Evolutionary conservation across 2,888 invertebrate species (phyloP), one percentile per base, ranked within the genome.

Genomic region (Lingula anatina): DNA sequence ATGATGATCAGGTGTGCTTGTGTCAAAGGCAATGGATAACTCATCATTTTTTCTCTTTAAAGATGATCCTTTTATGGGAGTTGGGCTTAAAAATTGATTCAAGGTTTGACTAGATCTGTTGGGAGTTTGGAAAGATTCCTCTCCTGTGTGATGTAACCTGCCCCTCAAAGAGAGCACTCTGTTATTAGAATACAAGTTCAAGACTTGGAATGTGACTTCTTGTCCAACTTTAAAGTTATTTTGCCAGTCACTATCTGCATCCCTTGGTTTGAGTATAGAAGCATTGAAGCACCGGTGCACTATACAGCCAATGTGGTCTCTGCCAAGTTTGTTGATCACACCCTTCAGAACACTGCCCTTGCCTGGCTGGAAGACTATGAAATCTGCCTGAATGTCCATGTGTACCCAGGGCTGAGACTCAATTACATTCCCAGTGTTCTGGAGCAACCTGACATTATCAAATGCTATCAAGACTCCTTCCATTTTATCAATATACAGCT

Each of bases 271-370:
- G 37, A 84, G 84, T 41, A 87, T 81, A 3, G 86, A 85, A 12
- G 86, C 84, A 76, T 87, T 86, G 65, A 87, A 87, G 24, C 83
- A 81, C 63, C 84, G 81, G 68, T 87, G 86, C 0, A 87, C 83
- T 46, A 87, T 78, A 56, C 86, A 81, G 3, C 84, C 85, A 50
- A 88, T 76, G 75, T 87, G 85, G 59, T 84, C 83, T 31, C 77
- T 71, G 56, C 83, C 83, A 57, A 83, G 84, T 70, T 86, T 86
- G 66, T 84, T 86, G 0, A 87, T 84, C 57, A 83, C 70, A 74
- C 79, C 87, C 67, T 79, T 81, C 42, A 87, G 68, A 28, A 74
- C 78, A 52, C 82, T 82, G 2, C 84, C 86, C 44, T 85, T 74
- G 68, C 76, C 70, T 12, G 87, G 87, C 56, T 80, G 81, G 66